Base-by-base conservation (phyloP, 2,113 vertebrate genomes). In the Barnardius zonarius region DNA sequence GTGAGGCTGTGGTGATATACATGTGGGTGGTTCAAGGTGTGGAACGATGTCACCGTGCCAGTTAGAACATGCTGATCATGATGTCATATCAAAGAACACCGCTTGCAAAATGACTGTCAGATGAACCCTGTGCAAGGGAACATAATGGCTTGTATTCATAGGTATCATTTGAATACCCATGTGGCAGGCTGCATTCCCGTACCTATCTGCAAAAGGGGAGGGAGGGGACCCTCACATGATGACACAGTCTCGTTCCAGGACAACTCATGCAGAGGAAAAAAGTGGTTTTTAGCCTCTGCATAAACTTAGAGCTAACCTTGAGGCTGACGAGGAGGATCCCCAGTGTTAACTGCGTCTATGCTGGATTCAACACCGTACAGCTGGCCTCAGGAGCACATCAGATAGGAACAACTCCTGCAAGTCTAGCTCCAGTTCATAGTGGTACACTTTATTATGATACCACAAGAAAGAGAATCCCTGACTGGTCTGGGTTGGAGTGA, bases 21-120 rank as follows among this genome's bases (percentile, higher is more conserved):
- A 9, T 7, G 96, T 95, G 96, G 96, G 96, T 94, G 96, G 95
- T 93, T 95, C 88, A 82, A 97, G 95, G 96, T 49, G 96, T 92
- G 96, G 95, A 96, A 74, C 62, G 23, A 73, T 95, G 96, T 93
- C 96, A 92, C 91, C 0, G 1, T 79, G 94, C 93, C 43, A 95
- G 95, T 97, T 19, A 57, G 95, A 96, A 95, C 96, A 96, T 6
- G 96, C 93, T 79, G 92, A 43, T 82, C 44, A 33, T 11, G 23
- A 17, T 66, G 83, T 92, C 37, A 0, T 79, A 95, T 92, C 93
- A 96, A 95, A 94, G 93, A 3, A 51, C 84, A 61, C 86, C 25
- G 8, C 92, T 92, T 90, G 80, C 93, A 94, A 72, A 90, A 90
- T 44, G 95, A 86, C 91, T 93, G 93, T 76, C 92, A 89, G 92